Base-by-base conservation (phyloP, 2,113 vertebrate genomes). In the Glaucidium brasilianum region DNA sequence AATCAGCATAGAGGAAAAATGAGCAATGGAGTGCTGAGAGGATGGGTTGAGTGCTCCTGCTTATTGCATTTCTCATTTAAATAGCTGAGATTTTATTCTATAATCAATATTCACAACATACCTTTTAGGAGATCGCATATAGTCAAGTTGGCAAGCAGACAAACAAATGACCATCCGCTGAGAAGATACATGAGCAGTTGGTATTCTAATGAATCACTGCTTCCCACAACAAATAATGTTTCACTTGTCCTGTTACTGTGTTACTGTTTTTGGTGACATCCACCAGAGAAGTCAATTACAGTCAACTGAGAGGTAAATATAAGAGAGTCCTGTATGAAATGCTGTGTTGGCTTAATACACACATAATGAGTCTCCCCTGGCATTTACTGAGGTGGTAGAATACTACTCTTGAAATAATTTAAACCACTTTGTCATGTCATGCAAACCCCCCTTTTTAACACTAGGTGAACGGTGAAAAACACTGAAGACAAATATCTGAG, bases 221-320 rank as follows among this genome's bases (percentile, higher is more conserved):
- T 58, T 74, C 56, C 12, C 22, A 41, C 37, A 29, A 9, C 3
- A 9, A 62, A 32, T n/a, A 47, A 3, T 66, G 41, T 45, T 79
- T 73, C 34, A 43, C 27, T 68, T 68, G 39, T n/a, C 34, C 52
- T 2, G 0, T 79, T 67, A 43, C 15, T 9, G n/a, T 22, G n/a
- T 43, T 19, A 10, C 2, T 47, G 0, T n/a, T 68, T 68, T 35
- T 83, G 59, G 26, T 47, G 62, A 43, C n/a, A 34, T 62, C 60
- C 30, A 18, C 39, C 53, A 0, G 0, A 68, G 5, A 27, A 62
- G 56, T 63, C 43, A 74, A 14, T 53, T 49, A 12, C 27, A 30
- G 41, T 62, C 18, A 30, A 6, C 11, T 12, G 52, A 72, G 71
- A 53, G 25, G 37, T 52, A 35, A 49, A 63, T 25, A 6, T 32